Evolutionary conservation across 2,113 vertebrate genomes (phyloP).

Genomic region (Toxostoma redivivum): DNA sequence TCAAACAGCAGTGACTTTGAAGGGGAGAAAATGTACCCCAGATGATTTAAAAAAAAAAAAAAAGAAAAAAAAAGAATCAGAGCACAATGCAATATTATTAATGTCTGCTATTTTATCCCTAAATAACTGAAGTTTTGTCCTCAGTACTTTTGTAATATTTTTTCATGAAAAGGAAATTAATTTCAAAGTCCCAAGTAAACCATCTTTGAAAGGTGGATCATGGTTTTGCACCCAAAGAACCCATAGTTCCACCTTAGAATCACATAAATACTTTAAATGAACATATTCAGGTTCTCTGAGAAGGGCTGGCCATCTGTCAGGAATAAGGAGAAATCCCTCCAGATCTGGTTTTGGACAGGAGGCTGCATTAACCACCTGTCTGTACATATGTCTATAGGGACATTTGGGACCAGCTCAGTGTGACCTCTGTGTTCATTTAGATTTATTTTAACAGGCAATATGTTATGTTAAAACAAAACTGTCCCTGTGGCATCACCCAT

Average conservation of each 20-base stretch:
- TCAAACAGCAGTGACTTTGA: not conserved
- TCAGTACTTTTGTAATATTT: not conserved
- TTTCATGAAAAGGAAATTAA: not conserved
- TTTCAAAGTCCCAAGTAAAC: not conserved
- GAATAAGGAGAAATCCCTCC: constrained; percentile 35
- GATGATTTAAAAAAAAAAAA: no score
- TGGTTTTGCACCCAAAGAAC: not conserved
- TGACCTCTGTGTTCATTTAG: constrained; percentile 28
- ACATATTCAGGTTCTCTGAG: not conserved
- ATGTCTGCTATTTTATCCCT: not conserved
- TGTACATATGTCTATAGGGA: constrained; percentile 28
- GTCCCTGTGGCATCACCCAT: constrained; percentile 10
- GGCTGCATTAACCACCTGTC: constrained; percentile 12
- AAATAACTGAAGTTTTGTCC: not conserved
- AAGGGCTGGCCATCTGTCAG: constrained; percentile 27
- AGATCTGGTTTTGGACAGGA: constrained; percentile 40
- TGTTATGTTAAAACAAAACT: constrained; percentile 18
- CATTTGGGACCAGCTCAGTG: constrained; percentile 1
- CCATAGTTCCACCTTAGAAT: not conserved
- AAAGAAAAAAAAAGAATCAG: not conserved
- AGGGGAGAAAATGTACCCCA: not conserved
- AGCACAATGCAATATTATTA: not conserved
- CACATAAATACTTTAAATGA: not conserved
- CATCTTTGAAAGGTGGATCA: not conserved
- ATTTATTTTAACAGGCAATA: constrained; percentile 59